Evolutionary conservation across 2,797 vertebrate species (phyloP).

Genomic region (Phyllotis vaccarum): DNA sequence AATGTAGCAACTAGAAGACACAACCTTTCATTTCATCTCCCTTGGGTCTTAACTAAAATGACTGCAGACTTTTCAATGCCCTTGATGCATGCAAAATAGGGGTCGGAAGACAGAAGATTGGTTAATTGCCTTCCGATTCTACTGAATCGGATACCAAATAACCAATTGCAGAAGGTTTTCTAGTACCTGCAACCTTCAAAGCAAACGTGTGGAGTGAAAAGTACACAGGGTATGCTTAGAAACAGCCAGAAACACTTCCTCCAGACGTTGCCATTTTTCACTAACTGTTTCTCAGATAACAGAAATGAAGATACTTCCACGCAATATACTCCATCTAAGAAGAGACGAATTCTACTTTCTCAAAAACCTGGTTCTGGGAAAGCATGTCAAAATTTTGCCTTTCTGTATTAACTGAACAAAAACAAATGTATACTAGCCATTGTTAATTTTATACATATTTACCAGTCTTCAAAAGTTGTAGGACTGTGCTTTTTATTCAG

Average conservation of each 20-base stretch:
- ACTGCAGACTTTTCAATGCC: constrained; percentile 56
- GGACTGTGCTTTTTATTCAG: constrained; percentile 23
- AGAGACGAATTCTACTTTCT: not conserved
- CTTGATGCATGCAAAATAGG: constrained; percentile 72
- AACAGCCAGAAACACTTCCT: constrained; percentile 51
- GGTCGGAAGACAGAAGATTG: constrained; percentile 44
- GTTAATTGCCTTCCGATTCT: constrained; percentile 60
- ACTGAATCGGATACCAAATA: constrained; percentile 68
- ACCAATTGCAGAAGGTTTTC: not conserved
- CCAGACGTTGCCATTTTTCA: constrained; percentile 59
- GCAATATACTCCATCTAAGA: constrained; percentile 12
- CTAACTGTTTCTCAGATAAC: constrained; percentile 24
- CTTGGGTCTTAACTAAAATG: constrained; percentile 61
- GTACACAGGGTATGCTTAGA: constrained; percentile 21
- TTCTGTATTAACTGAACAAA: constrained; percentile 61
- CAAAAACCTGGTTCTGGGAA: constrained; percentile 19
- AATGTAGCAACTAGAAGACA: constrained; percentile 50
- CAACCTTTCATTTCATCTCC: constrained; percentile 51
- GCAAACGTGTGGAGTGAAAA: constrained; percentile 65
- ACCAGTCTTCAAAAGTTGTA: constrained; percentile 74
- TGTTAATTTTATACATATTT: constrained; percentile 63
- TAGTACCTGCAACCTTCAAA: constrained; percentile 52
- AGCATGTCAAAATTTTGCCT: constrained; percentile 51
- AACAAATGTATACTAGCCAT: constrained; percentile 16
- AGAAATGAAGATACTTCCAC: constrained; percentile 49